Conservation (phyloP, 2,888 invertebrate genomes). For the Cheilosia variabilis region DNA sequence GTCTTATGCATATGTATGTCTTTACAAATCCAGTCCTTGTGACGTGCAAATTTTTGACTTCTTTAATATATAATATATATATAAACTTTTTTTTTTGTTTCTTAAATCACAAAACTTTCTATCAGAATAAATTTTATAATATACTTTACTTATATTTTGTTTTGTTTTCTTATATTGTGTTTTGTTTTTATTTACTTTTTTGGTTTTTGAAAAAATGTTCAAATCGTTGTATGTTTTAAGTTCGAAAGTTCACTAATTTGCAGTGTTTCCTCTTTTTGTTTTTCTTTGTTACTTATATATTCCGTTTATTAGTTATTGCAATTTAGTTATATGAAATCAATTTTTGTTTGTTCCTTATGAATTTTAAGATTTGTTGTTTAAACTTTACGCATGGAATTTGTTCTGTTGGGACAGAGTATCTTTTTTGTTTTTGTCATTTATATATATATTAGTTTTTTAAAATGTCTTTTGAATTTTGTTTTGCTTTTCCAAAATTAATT, state of each 20-base stretch:
- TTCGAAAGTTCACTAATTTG: conserved; percentile 79
- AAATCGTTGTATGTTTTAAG: conserved; percentile 82
- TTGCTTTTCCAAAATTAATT: conserved; percentile 67
- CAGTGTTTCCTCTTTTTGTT: conserved; percentile 23
- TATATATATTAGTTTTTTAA: conserved; percentile 38
- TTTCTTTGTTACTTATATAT: conserved; percentile 19
- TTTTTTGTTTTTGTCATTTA: conserved; percentile 19
- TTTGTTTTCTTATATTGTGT: conserved; percentile 25
- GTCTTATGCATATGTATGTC: neutral
- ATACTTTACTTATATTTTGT: conserved; percentile 30
- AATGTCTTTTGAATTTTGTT: conserved; percentile 31
- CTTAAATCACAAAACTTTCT: conserved; percentile 73
- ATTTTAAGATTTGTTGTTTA: conserved; percentile 53
- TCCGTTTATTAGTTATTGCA: conserved; percentile 49
- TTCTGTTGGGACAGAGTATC: conserved; percentile 59
- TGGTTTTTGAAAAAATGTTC: conserved; percentile 69
- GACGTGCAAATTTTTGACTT: conserved; percentile 57
- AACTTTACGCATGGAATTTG: conserved; percentile 61
- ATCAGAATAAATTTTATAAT: conserved; percentile 71
- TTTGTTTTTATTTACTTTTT: conserved; percentile 32
- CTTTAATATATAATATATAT: conserved; percentile 36
- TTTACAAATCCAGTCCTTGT: conserved; percentile 45
- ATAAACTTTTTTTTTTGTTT: conserved; percentile 45
- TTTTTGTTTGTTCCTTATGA: conserved; percentile 19
- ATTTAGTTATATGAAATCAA: conserved; percentile 23